Evolutionary conservation across 2,888 invertebrate genomes (phyloP).

Genomic region (Hirtodrosophila histrioides): DNA sequence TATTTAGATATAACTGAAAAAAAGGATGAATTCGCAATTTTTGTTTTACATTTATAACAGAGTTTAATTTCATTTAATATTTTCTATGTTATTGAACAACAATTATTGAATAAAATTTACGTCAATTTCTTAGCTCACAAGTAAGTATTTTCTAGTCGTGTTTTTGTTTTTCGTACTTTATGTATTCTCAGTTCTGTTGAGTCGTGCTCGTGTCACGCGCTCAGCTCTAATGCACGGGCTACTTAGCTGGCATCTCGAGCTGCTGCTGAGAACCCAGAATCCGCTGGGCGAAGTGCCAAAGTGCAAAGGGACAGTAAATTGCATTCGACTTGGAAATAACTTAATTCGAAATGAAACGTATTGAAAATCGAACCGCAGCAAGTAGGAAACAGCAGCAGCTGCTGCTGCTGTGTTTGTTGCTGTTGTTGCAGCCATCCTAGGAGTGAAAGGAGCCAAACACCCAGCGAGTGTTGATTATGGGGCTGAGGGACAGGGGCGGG

Average conservation of each 20-base stretch:
- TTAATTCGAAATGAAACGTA: slow-evolving; percentile 62
- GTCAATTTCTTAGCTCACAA: no score
- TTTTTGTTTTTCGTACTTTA: no score
- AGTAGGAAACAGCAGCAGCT: slow-evolving; percentile 2
- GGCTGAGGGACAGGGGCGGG: slow-evolving; percentile 2
- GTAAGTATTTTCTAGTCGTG: no score
- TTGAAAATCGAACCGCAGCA: slow-evolving; percentile 45
- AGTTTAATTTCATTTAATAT: slow-evolving; percentile 4
- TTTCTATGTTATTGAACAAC: slow-evolving; percentile 3
- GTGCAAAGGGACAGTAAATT: slow-evolving; percentile 65
- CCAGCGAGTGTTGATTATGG: slow-evolving; percentile 2
- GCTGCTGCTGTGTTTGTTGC: no score
- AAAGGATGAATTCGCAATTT: not conserved
- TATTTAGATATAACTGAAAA: not conserved
- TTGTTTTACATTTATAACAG: not conserved
- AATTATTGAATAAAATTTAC: slow-evolving; percentile 21
- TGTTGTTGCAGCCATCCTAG: no score
- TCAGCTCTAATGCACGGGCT: not conserved
- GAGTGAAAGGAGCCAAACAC: slow-evolving; percentile 1
- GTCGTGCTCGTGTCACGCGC: slow-evolving; percentile 1
- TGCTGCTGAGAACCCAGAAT: slow-evolving; percentile 16
- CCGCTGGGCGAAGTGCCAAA: slow-evolving; percentile 57
- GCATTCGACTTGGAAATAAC: slow-evolving; percentile 63
- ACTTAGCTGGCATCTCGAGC: slow-evolving; percentile 7
- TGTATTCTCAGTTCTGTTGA: not conserved